Evolutionary conservation across 2,113 vertebrate species (phyloP).

Genomic region (Vulpes lagopus): DNA sequence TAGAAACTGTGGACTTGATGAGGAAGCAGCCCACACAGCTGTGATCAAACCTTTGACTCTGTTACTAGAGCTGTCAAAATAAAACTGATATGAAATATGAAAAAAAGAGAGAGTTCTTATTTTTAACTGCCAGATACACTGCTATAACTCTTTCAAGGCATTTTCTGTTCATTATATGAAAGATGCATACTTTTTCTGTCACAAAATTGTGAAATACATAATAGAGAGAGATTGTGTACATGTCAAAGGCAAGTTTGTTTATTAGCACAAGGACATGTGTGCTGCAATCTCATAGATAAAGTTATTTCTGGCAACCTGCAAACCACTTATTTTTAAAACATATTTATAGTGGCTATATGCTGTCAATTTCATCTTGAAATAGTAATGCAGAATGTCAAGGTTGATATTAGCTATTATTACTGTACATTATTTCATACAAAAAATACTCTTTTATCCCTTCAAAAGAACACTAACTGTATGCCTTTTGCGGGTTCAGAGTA

Average conservation of each 20-base stretch:
- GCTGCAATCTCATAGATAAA: neutral
- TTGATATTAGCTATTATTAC: conserved; percentile 70
- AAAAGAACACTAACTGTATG: neutral
- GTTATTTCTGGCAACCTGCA: conserved; percentile 20
- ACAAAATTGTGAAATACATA: neutral
- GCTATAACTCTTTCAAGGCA: conserved; percentile 73
- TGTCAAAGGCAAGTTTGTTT: conserved; percentile 33
- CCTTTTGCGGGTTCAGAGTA: neutral
- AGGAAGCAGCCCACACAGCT: conserved; percentile 80
- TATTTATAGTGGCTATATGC: conserved; percentile 50
- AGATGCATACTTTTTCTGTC: neutral
- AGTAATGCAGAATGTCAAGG: conserved; percentile 61
- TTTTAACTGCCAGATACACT: conserved; percentile 76
- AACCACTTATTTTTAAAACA: conserved; percentile 68
- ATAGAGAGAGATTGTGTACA: neutral
- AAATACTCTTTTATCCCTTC: neutral
- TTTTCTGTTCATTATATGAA: conserved; percentile 60
- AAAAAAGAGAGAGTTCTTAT: conserved; percentile 70
- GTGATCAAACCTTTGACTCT: conserved; percentile 85
- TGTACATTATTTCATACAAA: neutral
- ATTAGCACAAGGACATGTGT: neutral
- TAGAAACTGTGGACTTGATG: conserved; percentile 79
- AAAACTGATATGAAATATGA: conserved; percentile 76
- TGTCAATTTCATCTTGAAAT: conserved; percentile 58
- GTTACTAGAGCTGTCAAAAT: conserved; percentile 84